Percentiles rank a stretch among this genome's conserved stretches.
phyloP scores from a whole-genome alignment of 2,888 invertebrate genomes.

The Drosophila conformis region DNA sequence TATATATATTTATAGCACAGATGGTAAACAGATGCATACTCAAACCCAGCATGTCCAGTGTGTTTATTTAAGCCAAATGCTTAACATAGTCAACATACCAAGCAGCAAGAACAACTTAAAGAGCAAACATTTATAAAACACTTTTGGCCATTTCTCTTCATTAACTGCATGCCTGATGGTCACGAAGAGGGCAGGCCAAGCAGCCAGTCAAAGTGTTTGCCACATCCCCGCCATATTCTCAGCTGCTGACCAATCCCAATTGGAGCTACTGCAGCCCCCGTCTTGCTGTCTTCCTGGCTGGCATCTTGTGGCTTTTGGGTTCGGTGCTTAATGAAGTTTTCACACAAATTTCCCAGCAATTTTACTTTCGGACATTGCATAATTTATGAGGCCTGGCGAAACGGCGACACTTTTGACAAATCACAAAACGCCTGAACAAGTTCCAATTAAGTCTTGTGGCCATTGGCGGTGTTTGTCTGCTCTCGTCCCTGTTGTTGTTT shows the following conservation, averaged over 20 bases:
- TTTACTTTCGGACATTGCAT: conserved; percentile 60
- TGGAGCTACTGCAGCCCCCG: neutral
- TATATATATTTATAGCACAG: neutral
- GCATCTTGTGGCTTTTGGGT: conserved; percentile 9
- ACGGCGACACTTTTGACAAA: conserved; percentile 70
- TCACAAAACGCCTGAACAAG: conserved; percentile 53
- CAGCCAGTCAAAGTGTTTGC: conserved; percentile 16
- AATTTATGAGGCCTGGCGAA: conserved; percentile 61
- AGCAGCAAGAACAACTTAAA: conserved; percentile 13
- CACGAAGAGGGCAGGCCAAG: conserved; percentile 8
- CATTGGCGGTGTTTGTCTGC: neutral
- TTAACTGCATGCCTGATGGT: conserved; percentile 51
- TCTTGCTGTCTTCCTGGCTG: conserved; percentile 4
- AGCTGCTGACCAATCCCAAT: neutral
- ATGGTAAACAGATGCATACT: neutral
- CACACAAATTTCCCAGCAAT: conserved; percentile 59
- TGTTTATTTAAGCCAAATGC: neutral
- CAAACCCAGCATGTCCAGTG: neutral
- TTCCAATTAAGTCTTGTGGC: conserved; percentile 50
- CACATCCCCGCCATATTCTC: conserved; percentile 7
- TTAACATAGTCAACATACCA: conserved; percentile 1
- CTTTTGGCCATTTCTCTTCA: conserved; percentile 78
- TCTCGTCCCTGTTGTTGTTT: neutral
- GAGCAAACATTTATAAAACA: conserved; percentile 69
- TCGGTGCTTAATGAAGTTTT: conserved; percentile 68